Percentiles rank a stretch among this genome's conserved stretches.
These are phyloP conservation scores for Theonella swinhoei DNA, from an alignment of 37 sponge, comb jelly and placozoan genomes.

Conservation along the genomic window DNA sequence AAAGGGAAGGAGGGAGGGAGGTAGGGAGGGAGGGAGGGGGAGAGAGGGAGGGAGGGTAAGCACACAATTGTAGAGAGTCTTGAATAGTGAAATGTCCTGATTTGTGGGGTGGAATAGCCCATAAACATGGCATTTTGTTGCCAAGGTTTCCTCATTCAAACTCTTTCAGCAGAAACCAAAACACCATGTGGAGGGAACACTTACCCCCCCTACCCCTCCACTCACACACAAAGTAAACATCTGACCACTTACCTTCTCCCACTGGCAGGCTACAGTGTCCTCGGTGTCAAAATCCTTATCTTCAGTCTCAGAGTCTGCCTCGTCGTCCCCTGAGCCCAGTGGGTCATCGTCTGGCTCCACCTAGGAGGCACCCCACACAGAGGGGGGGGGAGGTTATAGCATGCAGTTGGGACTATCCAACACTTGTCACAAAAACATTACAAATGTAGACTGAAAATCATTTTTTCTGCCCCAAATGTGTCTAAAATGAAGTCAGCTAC, in stretches of 20 bases:
- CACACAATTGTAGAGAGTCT: not conserved
- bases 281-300: slow-evolving; percentile 84
- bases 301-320: slow-evolving; percentile 55
- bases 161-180: not conserved
- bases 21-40: not conserved
- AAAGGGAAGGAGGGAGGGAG: too few relatives aligned
- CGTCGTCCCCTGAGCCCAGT: slow-evolving; percentile 82
- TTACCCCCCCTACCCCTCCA: not conserved
- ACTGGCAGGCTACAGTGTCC: slow-evolving; percentile 96
- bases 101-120: too few relatives aligned
- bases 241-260: slow-evolving; percentile 86
- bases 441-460: too few relatives aligned
- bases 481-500: too few relatives aligned
- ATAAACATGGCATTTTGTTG: too few relatives aligned
- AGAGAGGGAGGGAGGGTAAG: not conserved
- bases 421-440: too few relatives aligned
- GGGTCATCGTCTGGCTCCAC: slow-evolving; percentile 68
- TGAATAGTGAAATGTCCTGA: too few relatives aligned
- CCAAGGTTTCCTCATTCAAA: too few relatives aligned
- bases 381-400: too few relatives aligned
- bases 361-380: not conserved
- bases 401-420: too few relatives aligned
- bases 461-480: too few relatives aligned
- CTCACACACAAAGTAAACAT: not conserved
- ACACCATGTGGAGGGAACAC: too few relatives aligned